Conservation (phyloP, 1,140 invertebrate genomes). For the Triops cancriformis region DNA sequence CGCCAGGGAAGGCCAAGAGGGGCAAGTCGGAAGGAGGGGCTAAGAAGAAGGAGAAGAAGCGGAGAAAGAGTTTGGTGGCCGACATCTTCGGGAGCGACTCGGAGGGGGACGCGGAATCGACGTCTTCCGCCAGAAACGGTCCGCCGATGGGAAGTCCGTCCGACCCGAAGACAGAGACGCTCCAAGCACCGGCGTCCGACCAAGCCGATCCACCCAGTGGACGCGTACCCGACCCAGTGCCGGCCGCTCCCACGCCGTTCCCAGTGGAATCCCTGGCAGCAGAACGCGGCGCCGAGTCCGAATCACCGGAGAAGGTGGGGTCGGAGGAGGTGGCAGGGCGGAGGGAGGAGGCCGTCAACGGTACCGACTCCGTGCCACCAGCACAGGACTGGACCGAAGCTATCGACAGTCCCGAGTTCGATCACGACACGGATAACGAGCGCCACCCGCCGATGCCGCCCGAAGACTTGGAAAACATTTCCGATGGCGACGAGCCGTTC, state of each 20-base stretch:
- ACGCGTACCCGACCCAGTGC: no score
- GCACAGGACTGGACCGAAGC: background rate
- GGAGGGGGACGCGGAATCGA: slow-evolving; percentile 13
- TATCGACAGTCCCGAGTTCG: background rate
- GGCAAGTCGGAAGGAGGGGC: slow-evolving; percentile 34
- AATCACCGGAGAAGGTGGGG: no score
- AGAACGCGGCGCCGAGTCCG: no score
- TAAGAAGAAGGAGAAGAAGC: slow-evolving; percentile 36
- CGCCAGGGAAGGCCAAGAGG: slow-evolving; percentile 29
- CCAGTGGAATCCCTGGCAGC: no score
- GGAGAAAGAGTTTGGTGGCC: slow-evolving; percentile 34
- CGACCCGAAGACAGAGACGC: no score
- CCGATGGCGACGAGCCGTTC: slow-evolving; percentile 15
- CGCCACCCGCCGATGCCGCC: background rate
- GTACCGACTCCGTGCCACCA: background rate
- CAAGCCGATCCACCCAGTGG: no score
- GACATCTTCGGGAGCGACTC: slow-evolving; percentile 23
- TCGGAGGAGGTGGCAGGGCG: no score
- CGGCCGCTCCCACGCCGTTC: no score
- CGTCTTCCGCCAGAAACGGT: background rate
- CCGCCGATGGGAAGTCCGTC: no score
- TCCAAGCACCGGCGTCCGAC: no score
- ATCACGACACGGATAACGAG: background rate
- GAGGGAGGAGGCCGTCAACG: no score
- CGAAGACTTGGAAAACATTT: slow-evolving; percentile 23